Conservation (phyloP, 2,113 vertebrate genomes). For the Otus sunia region DNA sequence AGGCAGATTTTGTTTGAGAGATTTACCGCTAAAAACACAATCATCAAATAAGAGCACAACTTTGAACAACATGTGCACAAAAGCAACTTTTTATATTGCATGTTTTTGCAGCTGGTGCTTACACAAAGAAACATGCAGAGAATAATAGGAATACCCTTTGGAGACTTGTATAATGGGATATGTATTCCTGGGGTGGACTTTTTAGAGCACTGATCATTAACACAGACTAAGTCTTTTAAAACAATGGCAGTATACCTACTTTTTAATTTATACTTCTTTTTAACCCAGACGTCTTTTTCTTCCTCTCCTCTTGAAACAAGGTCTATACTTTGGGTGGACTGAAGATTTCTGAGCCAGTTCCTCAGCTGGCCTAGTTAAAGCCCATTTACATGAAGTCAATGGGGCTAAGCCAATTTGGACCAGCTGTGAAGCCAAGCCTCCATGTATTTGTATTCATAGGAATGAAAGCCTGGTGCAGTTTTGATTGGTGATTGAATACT, state of each 20-base stretch:
- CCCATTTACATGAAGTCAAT: constrained; percentile 17
- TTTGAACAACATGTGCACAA: not conserved
- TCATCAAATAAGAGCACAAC: not conserved
- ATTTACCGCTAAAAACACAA: not conserved
- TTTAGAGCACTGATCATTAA: not conserved
- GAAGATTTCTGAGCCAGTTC: not conserved
- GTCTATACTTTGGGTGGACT: not conserved
- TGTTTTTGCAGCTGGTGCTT: constrained; percentile 16
- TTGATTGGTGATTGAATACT: not conserved
- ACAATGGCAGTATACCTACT: not conserved
- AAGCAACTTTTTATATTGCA: not conserved
- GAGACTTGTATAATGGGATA: not conserved
- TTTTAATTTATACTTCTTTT: not conserved
- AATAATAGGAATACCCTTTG: not conserved
- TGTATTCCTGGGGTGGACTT: not conserved
- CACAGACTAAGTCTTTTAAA: not conserved
- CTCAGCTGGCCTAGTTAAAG: constrained; percentile 2
- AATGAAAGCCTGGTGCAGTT: constrained; percentile 9
- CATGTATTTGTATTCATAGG: constrained; percentile 10
- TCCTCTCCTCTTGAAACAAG: not conserved
- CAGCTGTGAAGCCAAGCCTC: not conserved
- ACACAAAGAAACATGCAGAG: not conserved
- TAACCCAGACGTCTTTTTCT: not conserved
- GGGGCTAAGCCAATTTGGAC: constrained; percentile 18
- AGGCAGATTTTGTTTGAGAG: not conserved